Evolutionary conservation across 2,113 vertebrate species (phyloP), one percentile per base, ranked within the genome.

Genomic region (Catharus bicknelli): DNA sequence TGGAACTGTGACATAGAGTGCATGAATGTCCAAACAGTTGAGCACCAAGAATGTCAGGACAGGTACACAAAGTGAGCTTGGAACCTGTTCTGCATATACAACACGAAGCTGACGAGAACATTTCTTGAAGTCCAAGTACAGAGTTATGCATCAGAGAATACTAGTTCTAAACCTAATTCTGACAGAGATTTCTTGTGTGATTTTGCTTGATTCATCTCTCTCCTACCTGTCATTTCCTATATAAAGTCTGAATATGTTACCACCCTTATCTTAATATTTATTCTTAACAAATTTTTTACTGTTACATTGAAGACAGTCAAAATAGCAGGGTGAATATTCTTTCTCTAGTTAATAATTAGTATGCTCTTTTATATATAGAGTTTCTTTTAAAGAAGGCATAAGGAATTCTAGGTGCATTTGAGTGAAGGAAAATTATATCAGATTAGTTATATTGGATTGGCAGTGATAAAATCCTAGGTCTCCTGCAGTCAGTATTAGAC

Each of bases 181-280:
- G 51, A 34, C 40, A 83, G 4, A 67, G n/a, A 70, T 51, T 88
- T 81, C 20, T 67, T 51, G 14, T 82, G 30, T 42, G 36, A 45
- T 54, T 51, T 67, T 0, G 0, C 51, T 82, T 66, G 58, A 58
- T 70, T 87, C 0, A 45, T 34, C 16, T 87, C 8, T 83, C 18
- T 74, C 62, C 36, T 43, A 32, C 25, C 26, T 84, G 16, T 38
- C 29, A 29, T 55, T 86, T 87, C 86, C 40, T 64, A 15, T n/a
- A 18, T 75, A 22, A 86, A 61, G 6, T 78, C 68, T 34, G 32
- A 47, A 51, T 62, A 36, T 26, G 9, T 51, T 63, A 3, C 29
- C 64, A 58, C 2, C 3, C 3, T 15, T n/a, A 29, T 38, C 18
- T 38, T 88, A 84, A 47, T 38, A 47, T 26, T 69, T 42, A 53